Evolutionary conservation across 1,140 invertebrate species (phyloP), one percentile per base, ranked within the genome.

Genomic region (Heliconius hermathena): DNA sequence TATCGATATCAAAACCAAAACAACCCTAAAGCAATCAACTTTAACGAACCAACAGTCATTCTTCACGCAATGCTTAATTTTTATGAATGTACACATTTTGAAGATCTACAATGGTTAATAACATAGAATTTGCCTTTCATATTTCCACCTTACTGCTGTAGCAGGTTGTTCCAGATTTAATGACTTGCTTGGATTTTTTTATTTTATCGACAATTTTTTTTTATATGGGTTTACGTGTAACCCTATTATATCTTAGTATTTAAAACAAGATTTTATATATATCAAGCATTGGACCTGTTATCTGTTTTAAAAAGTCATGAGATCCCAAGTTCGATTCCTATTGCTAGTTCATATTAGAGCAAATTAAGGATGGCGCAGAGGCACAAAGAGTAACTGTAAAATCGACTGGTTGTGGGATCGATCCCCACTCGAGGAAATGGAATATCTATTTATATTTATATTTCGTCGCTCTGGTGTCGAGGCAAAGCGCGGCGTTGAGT

Each of bases 11-110:
- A 9, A 66, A 2, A 66, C 26, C 22, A 5, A 5, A 22, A 26
- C 60, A 66, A 66, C 60, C 29, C 60, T 66, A 66, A 66, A 66
- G 60, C 60, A 66, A 16, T 66, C 26, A 66, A 66, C 60, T 66
- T 66, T 66, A 66, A 66, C 60, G 60, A 66, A 26, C 60, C 26
- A 9, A 16, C 60, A 29, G n/a, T 26, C 60, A 29, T 66, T 66
- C 60, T 66, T 66, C 60, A 29, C 22, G 26, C 60, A 66, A 66
- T 29, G 60, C 11, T 66, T 66, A 66, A 66, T 66, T 66, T 66
- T 66, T 66, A 16, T 66, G 11, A 26, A 66, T 16, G 22, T 66
- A 13, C 60, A 29, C 22, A 66, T 26, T 66, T 29, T 26, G 22
- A 66, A 66, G n/a, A 22, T 66, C 60, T 66, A 66, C 60, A 66